These are phyloP conservation scores for Monochamus alternatus DNA, from an alignment of 2,888 invertebrate genomes.

Conservation along the genomic window DNA sequence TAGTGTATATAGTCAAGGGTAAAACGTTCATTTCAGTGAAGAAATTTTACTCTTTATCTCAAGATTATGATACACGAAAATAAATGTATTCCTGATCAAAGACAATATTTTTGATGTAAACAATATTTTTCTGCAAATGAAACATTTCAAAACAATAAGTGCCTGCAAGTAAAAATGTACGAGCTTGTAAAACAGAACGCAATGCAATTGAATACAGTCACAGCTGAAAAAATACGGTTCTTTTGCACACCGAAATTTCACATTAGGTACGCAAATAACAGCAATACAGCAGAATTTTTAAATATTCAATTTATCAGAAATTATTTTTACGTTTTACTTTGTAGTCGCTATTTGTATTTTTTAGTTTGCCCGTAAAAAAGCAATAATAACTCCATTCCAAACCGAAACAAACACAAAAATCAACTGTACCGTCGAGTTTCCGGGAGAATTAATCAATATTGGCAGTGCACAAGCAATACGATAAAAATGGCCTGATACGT, in stretches of 20 bases:
- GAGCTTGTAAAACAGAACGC: too few relatives aligned
- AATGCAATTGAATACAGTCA: neutral
- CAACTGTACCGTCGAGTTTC: conserved; percentile 31
- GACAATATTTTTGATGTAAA: too few relatives aligned
- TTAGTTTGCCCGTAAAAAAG: conserved; percentile 19
- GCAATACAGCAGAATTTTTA: conserved; percentile 46
- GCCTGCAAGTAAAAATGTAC: too few relatives aligned
- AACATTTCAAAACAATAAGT: too few relatives aligned
- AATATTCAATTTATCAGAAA: conserved; percentile 50
- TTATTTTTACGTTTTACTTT: conserved; percentile 47
- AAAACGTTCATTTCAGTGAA: too few relatives aligned
- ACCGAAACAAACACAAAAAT: conserved; percentile 35
- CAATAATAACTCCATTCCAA: conserved; percentile 16
- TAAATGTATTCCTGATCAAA: too few relatives aligned
- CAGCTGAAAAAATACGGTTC: conserved; percentile 3
- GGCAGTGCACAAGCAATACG: conserved; percentile 37
- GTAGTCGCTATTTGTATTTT: conserved; percentile 43
- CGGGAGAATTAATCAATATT: conserved; percentile 46
- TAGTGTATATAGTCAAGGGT: too few relatives aligned
- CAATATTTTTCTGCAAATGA: too few relatives aligned
- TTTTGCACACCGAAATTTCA: conserved; percentile 40
- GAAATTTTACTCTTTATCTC: too few relatives aligned
- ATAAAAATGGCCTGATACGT: conserved; percentile 34
- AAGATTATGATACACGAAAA: too few relatives aligned
- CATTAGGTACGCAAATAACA: conserved; percentile 38